A percentile compares a stretch with the other conserved stretches of the same genome.
These are phyloP conservation scores for Neoseiulus cucumeris DNA, from an alignment of 1,140 invertebrate species.

Conservation along the genomic window DNA sequence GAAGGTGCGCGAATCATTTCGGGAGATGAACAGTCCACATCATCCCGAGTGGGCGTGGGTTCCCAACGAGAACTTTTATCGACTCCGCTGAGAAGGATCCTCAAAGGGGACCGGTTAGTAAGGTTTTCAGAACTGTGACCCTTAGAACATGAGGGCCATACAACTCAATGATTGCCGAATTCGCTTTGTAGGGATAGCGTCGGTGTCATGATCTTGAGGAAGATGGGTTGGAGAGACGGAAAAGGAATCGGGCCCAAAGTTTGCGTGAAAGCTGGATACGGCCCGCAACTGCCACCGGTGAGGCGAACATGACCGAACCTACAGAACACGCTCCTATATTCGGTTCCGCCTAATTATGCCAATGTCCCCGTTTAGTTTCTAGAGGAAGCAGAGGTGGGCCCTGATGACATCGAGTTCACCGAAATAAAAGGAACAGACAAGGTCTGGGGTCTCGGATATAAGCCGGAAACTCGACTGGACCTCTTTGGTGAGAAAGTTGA, in stretches of 20 bases:
- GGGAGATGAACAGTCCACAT: conserved; percentile 15
- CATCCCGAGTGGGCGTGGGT: conserved; percentile 40
- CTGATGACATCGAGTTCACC: conserved; percentile 11
- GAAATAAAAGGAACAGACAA: conserved; percentile 14
- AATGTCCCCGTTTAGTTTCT: conserved; percentile 15
- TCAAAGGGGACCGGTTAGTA: neutral
- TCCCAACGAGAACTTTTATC: conserved; percentile 56
- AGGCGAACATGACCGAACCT: too few species aligned
- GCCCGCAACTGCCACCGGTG: neutral
- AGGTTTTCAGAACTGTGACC: too few species aligned
- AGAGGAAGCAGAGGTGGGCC: neutral
- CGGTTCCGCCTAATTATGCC: too few species aligned
- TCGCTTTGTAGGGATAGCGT: conserved; percentile 48
- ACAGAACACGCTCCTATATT: too few species aligned
- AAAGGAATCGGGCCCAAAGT: conserved; percentile 65
- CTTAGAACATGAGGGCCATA: too few species aligned
- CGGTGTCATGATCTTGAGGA: conserved; percentile 58
- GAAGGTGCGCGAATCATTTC: conserved; percentile 38
- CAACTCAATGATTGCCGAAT: too few species aligned
- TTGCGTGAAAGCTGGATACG: conserved; percentile 25
- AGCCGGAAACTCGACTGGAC: conserved; percentile 10
- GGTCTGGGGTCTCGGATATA: conserved; percentile 1
- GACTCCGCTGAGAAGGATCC: conserved; percentile 29
- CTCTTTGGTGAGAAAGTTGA: conserved; percentile 18
- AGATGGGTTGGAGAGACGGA: conserved; percentile 61